A percentile compares a stretch with the other conserved stretches of the same genome.
phyloP scores from a whole-genome alignment of 37 sponge, comb jelly and placozoan species.

The Aphrocallistes beatrix region DNA sequence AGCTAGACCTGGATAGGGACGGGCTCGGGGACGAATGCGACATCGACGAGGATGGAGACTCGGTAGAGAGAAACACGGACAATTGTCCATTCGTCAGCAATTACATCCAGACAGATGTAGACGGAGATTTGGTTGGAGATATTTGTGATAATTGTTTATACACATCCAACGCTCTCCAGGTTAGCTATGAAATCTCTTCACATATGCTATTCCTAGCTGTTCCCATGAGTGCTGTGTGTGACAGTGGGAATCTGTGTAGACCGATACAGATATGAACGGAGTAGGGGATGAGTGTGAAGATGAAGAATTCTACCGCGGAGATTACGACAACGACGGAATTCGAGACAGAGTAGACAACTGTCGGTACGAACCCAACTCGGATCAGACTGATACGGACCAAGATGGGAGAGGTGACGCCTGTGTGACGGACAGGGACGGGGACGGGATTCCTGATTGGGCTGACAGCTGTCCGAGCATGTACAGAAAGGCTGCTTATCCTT shows the following conservation, averaged over 20 bases:
- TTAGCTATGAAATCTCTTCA: no score
- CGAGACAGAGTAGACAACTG: slow-evolving; percentile 55
- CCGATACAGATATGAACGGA: slow-evolving; percentile 39
- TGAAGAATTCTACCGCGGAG: background rate
- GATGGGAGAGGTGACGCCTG: slow-evolving; percentile 70
- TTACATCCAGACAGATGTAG: slow-evolving; percentile 40
- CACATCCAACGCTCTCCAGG: slow-evolving; percentile 43
- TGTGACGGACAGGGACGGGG: slow-evolving; percentile 63
- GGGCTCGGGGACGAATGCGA: slow-evolving; percentile 72
- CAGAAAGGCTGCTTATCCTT: background rate
- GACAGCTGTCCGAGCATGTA: slow-evolving; percentile 52
- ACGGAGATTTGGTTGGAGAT: slow-evolving; percentile 62
- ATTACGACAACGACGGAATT: background rate
- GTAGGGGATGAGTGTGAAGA: background rate
- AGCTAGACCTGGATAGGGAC: slow-evolving; percentile 61
- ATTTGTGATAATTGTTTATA: slow-evolving; percentile 69
- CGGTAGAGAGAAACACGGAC: slow-evolving; percentile 21
- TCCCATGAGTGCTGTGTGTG: no score
- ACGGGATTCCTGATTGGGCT: slow-evolving; percentile 53
- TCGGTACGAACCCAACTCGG: slow-evolving; percentile 23
- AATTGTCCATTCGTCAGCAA: slow-evolving; percentile 45
- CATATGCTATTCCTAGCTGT: no score
- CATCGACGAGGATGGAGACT: slow-evolving; percentile 58
- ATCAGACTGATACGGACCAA: slow-evolving; percentile 47
- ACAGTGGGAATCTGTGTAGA: no score